Conservation (phyloP, 2,113 vertebrate genomes). For the Toxotes chatareus region DNA sequence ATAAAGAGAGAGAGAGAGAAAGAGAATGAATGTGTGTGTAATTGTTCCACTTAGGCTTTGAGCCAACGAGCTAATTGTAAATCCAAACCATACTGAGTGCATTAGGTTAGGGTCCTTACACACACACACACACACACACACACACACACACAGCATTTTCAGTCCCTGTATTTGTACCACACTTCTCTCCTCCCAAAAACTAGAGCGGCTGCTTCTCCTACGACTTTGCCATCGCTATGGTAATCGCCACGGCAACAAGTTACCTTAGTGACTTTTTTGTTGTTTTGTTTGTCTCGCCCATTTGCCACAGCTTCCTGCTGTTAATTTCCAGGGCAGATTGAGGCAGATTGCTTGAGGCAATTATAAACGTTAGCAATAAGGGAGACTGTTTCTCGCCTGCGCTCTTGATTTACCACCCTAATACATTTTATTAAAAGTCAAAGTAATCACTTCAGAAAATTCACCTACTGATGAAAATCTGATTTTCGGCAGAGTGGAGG, state of each 20-base stretch:
- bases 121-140: conserved; percentile 31
- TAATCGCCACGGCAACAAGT: conserved; percentile 76
- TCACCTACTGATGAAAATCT: conserved; percentile 56
- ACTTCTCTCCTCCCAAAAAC: conserved; percentile 29
- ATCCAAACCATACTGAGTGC: conserved; percentile 29
- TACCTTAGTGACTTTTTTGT: conserved; percentile 60
- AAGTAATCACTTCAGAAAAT: conserved; percentile 63
- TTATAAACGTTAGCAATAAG: conserved; percentile 43
- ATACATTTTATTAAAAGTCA: conserved; percentile 50
- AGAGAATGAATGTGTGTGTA: conserved; percentile 20
- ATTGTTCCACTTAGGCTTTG: conserved; percentile 38
- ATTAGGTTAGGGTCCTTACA: conserved; percentile 27
- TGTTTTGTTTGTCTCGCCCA: conserved; percentile 37
- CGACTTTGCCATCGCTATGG: conserved; percentile 56
- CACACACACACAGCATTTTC: neutral
- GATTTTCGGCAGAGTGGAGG: conserved; percentile 36
- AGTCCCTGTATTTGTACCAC: conserved; percentile 13
- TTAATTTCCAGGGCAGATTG: conserved; percentile 65
- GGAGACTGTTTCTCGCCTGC: conserved; percentile 10
- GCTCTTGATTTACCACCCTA: conserved; percentile 36
- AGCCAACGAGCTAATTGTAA: conserved; percentile 57
- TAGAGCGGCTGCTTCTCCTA: conserved; percentile 35
- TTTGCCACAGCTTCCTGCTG: conserved; percentile 45
- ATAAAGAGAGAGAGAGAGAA: neutral
- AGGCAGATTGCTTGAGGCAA: conserved; percentile 56